phyloP scores from a whole-genome alignment of 2,113 vertebrate genomes.

The Poeciliopsis turrubarensis region DNA sequence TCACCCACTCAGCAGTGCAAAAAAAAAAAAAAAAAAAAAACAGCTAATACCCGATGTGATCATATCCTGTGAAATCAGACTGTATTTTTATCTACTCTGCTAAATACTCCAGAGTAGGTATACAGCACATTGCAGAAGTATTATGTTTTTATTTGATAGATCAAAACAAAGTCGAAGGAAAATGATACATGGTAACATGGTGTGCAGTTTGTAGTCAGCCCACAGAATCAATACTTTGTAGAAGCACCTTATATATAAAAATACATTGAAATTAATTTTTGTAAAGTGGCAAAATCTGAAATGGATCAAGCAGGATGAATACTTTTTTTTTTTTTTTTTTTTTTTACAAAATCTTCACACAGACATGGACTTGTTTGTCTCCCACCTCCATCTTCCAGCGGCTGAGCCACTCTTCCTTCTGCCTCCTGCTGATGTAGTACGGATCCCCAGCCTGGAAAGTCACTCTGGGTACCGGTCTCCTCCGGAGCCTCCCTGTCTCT shows the following conservation, averaged over 20 bases:
- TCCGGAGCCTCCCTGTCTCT: constrained; percentile 89
- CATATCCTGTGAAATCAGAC: neutral
- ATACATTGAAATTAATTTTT: neutral
- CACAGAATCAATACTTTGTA: no score
- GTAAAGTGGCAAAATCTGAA: neutral
- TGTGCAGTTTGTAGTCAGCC: neutral
- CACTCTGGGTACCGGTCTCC: constrained; percentile 91
- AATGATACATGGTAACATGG: neutral
- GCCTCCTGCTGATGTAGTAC: constrained; percentile 96
- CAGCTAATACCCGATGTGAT: neutral
- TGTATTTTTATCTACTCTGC: neutral
- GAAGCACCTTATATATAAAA: neutral
- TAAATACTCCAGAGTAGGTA: neutral
- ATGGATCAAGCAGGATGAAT: neutral
- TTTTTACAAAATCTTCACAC: constrained; percentile 28
- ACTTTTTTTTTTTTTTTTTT: neutral
- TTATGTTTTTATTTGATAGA: neutral
- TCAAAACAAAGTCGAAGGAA: neutral
- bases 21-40: constrained; percentile 9
- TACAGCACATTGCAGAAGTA: neutral
- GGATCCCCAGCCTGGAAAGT: constrained; percentile 98
- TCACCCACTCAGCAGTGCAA: neutral
- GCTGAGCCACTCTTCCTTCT: constrained; percentile 94
- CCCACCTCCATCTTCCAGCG: constrained; percentile 96
- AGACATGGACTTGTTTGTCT: constrained; percentile 59